Percentiles rank a stretch among this genome's conserved stretches.
Evolutionary conservation across 2,888 invertebrate genomes (phyloP).

Genomic region (Melanostoma mellinum): DNA sequence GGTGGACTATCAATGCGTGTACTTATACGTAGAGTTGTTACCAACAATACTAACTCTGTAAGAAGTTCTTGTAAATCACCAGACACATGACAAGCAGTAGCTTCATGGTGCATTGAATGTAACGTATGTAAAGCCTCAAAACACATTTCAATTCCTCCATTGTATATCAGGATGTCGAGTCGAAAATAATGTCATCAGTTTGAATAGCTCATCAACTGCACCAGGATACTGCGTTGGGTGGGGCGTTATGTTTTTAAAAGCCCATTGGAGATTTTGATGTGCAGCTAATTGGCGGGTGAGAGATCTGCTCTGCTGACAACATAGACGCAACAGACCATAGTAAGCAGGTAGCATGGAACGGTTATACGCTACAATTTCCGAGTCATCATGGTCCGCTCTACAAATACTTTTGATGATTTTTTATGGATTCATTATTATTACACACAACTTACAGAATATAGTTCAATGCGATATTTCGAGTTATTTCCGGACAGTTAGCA

Average conservation of each 20-base stretch:
- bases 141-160: constrained; percentile 89
- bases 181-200: constrained; percentile 94
- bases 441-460: too few species aligned
- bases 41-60: constrained; percentile 88
- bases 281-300: constrained; percentile 94
- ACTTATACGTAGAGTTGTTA: constrained; percentile 87
- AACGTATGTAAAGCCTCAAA: constrained; percentile 93
- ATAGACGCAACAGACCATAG: constrained; percentile 93
- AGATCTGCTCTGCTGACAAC: constrained; percentile 92
- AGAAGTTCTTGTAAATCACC: constrained; percentile 93
- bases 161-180: constrained; percentile 92
- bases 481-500: too few species aligned
- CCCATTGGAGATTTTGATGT: constrained; percentile 98
- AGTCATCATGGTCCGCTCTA: constrained; percentile 97
- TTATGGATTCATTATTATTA: too few species aligned
- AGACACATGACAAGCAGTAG: constrained; percentile 93
- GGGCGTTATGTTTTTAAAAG: constrained; percentile 97
- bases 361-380: constrained; percentile 96
- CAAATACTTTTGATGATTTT: constrained; percentile 54
- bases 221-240: constrained; percentile 95
- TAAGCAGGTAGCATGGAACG: constrained; percentile 96
- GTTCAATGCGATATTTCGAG: too few species aligned
- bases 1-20: constrained; percentile 80
- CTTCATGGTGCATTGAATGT: constrained; percentile 96
- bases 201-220: constrained; percentile 95